These are phyloP conservation scores for Rhabdophis nuchalis DNA, from an alignment of 2,797 vertebrate genomes.

Conservation along the genomic window DNA sequence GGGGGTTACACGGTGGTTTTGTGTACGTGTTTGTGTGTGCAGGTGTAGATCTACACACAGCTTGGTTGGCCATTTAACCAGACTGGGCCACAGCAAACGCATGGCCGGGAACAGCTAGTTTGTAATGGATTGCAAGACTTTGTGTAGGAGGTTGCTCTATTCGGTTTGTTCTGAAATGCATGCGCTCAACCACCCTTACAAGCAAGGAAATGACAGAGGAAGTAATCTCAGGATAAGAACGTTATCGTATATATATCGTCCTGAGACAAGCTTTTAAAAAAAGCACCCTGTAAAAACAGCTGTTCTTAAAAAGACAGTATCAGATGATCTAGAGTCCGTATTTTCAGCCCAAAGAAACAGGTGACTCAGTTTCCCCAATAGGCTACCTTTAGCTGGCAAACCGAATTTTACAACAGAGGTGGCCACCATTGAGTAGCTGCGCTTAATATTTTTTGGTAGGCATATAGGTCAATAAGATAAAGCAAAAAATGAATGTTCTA, in stretches of 20 bases:
- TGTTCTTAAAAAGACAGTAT: background rate
- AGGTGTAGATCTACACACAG: too few species aligned
- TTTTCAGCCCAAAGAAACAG: background rate
- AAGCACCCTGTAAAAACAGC: background rate
- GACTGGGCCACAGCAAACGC: too few species aligned
- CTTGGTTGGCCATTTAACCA: too few species aligned
- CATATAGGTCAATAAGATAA: background rate
- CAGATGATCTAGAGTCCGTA: background rate
- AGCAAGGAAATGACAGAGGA: background rate
- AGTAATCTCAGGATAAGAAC: background rate
- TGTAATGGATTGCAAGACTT: background rate
- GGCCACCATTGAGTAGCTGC: background rate
- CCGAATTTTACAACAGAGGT: background rate
- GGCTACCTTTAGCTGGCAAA: background rate
- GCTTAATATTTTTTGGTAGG: background rate
- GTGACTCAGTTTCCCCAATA: background rate
- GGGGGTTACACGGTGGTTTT: too few species aligned
- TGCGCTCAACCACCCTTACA: background rate
- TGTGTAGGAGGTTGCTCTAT: background rate
- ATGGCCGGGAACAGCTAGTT: too few species aligned
- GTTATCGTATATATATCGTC: background rate
- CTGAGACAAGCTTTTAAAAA: background rate
- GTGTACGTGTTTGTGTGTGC: too few species aligned
- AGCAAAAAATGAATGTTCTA: background rate
- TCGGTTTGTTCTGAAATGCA: background rate